These are phyloP conservation scores for Aradophagus sp. DNA, from an alignment of 1,140 invertebrate species.

Conservation along the genomic window DNA sequence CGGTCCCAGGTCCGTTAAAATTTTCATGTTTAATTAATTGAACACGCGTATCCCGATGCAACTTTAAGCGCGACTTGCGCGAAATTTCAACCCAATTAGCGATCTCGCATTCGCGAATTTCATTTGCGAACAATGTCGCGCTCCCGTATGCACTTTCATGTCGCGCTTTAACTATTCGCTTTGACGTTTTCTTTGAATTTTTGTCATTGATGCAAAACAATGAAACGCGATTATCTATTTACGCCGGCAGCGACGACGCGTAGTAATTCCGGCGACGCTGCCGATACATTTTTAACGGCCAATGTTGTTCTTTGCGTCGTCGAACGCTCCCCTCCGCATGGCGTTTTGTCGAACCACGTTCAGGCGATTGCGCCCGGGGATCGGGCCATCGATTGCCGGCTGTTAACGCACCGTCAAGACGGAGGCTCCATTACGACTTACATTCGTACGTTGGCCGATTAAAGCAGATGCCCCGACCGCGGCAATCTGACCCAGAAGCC, in stretches of 20 bases:
- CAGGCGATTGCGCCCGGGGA: neutral
- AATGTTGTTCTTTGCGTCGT: constrained; percentile 33
- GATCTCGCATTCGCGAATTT: constrained; percentile 38
- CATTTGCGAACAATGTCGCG: constrained; percentile 47
- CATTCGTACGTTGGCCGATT: no score
- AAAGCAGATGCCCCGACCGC: no score
- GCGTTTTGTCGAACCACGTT: constrained; percentile 16
- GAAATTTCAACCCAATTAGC: constrained; percentile 42
- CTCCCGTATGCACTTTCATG: constrained; percentile 45
- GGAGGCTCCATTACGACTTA: no score
- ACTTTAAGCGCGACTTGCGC: no score
- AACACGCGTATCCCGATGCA: constrained; percentile 26
- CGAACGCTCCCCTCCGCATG: neutral
- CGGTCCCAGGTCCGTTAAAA: constrained; percentile 21
- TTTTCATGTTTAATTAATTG: constrained; percentile 34
- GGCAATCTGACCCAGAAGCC: no score
- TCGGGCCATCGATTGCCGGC: neutral
- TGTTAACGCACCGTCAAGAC: no score
- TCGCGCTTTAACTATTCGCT: constrained; percentile 43
- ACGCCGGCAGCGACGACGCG: constrained; percentile 26
- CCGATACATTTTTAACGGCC: constrained; percentile 37
- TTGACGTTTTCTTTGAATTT: constrained; percentile 43
- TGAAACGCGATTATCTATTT: constrained; percentile 51
- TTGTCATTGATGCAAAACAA: constrained; percentile 52
- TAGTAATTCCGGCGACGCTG: constrained; percentile 28